Conservation (phyloP, 2,888 invertebrate genomes). For the Leptinotarsa peninsularis region DNA sequence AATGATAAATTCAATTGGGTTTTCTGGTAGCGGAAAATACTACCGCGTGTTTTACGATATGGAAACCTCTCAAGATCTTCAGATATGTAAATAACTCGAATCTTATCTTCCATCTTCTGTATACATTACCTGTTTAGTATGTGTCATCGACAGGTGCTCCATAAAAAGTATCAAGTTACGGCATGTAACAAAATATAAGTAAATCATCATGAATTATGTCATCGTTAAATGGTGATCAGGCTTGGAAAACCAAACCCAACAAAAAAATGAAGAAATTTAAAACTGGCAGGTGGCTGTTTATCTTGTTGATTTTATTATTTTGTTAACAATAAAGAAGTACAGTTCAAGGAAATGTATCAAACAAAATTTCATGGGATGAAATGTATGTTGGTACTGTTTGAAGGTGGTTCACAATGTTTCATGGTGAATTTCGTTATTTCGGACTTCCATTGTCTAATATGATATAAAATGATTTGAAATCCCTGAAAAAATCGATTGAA, state of each 20-base stretch:
- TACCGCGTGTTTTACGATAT: background rate
- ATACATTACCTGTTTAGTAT: conserved; percentile 9
- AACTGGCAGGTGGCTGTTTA: background rate
- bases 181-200: conserved; percentile 5
- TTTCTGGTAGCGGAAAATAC: background rate
- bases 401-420: too few species aligned
- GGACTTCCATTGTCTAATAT: too few species aligned
- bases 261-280: background rate
- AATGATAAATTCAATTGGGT: too few species aligned
- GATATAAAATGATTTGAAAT: too few species aligned
- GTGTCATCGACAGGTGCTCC: conserved; percentile 13
- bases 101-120: conserved; percentile 4
- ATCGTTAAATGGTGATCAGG: conserved; percentile 10
- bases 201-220: conserved; percentile 15
- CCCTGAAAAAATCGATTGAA: too few species aligned
- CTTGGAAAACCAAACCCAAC: background rate
- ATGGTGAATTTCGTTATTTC: too few species aligned
- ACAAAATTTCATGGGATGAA: too few species aligned
- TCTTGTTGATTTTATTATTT: background rate
- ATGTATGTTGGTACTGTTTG: too few species aligned
- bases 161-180: conserved; percentile 9
- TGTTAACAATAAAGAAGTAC: too few species aligned
- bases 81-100: conserved; percentile 9
- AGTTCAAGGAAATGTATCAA: too few species aligned
- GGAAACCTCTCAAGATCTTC: conserved; percentile 14